phyloP scores from a whole-genome alignment of 2,113 vertebrate genomes.

The Pollachius pollachius region DNA sequence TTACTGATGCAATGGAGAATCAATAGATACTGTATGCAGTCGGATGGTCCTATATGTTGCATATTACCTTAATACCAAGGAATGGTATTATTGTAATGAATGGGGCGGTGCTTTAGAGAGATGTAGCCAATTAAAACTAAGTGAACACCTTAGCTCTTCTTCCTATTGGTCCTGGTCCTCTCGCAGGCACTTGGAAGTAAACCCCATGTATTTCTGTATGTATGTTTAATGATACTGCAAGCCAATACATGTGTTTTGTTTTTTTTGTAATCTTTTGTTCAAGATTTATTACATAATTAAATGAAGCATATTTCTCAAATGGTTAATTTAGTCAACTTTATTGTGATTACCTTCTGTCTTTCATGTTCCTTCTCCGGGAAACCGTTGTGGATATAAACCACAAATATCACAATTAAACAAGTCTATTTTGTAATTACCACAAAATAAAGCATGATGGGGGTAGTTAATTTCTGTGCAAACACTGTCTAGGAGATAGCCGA shows the following conservation, averaged over 20 bases:
- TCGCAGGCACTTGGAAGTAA: slow-evolving; percentile 45
- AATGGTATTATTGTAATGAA: slow-evolving; percentile 7
- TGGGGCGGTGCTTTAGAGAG: not conserved
- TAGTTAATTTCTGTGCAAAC: not conserved
- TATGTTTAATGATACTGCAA: slow-evolving; percentile 58
- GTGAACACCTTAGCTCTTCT: slow-evolving; percentile 16
- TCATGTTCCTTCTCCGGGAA: not conserved
- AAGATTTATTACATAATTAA: slow-evolving; percentile 58
- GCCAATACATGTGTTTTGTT: slow-evolving; percentile 53
- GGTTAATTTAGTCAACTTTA: not conserved
- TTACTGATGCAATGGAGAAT: slow-evolving; percentile 35
- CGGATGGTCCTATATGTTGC: not conserved
- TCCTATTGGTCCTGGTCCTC: slow-evolving; percentile 25
- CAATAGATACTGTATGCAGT: slow-evolving; percentile 37
- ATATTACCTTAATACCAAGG: slow-evolving; percentile 7
- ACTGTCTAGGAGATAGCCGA: slow-evolving; percentile 10
- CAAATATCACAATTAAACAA: too few species aligned
- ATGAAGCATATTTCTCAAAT: slow-evolving; percentile 44
- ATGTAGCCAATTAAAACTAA: slow-evolving; percentile 13
- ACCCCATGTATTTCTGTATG: slow-evolving; percentile 35
- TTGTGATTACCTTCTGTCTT: not conserved
- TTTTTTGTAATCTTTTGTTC: slow-evolving; percentile 24
- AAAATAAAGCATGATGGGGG: too few species aligned
- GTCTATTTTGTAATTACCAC: too few species aligned
- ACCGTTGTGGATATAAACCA: not conserved